phyloP scores from a whole-genome alignment of 2,113 vertebrate genomes.

The Mohoua ochrocephala region DNA sequence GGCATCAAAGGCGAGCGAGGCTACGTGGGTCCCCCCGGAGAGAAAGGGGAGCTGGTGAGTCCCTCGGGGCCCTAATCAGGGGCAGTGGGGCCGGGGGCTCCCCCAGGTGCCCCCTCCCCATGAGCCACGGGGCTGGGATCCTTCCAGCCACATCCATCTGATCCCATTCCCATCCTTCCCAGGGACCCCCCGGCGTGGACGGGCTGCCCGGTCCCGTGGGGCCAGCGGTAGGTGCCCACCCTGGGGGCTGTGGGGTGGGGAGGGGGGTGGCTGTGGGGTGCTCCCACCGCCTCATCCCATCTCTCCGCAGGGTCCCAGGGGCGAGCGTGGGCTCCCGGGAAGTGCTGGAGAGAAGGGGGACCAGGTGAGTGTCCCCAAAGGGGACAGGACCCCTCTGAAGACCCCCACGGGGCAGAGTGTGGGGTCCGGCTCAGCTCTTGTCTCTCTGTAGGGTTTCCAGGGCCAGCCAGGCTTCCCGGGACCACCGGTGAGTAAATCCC shows the following conservation, averaged over 20 bases:
- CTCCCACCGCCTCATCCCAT: not conserved
- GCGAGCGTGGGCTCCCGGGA: constrained; percentile 82
- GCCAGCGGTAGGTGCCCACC: constrained; percentile 73
- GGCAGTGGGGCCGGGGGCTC: not conserved
- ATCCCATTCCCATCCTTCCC: not conserved
- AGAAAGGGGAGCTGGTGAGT: constrained; percentile 91
- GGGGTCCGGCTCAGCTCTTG: not conserved
- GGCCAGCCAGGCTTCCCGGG: constrained; percentile 92
- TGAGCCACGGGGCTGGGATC: not conserved
- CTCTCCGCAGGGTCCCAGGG: constrained; percentile 83
- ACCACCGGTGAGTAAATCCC: constrained; percentile 76
- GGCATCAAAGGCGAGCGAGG: constrained; percentile 91
- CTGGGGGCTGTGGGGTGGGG: not conserved
- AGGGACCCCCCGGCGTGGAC: constrained; percentile 86
- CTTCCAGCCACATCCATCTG: not conserved
- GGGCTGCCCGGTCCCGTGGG: constrained; percentile 84
- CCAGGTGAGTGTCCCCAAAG: constrained; percentile 67
- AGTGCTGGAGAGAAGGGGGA: constrained; percentile 84
- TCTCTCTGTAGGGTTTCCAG: constrained; percentile 84
- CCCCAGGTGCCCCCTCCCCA: fast-evolving
- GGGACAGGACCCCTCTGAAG: fast-evolving
- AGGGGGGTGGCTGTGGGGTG: not conserved
- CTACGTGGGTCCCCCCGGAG: constrained; percentile 74
- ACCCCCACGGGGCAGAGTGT: fast-evolving
- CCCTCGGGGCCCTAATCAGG: fast-evolving